Evolutionary conservation across 2,113 vertebrate species (phyloP), one percentile per base, ranked within the genome.

Genomic region (Myrmecophaga tridactyla): DNA sequence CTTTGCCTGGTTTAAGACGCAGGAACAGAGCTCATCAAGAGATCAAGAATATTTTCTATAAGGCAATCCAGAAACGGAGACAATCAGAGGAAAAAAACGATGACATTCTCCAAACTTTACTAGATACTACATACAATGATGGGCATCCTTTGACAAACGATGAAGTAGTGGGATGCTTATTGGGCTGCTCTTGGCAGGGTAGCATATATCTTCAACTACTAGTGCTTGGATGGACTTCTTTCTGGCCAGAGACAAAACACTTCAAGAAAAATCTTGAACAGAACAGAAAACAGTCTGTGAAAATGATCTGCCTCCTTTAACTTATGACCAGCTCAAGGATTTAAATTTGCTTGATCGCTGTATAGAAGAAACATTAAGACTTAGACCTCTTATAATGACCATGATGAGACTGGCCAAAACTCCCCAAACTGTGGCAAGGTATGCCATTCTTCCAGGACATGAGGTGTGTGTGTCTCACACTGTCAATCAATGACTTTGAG

Each of bases 391-490:
- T 18, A 99, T 99, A 96, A 99, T 99, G 99, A 99, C 99, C 58
- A 99, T 99, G 98, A 99, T 99, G 99, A 99, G 99, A 96, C 98
- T 99, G 99, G 99, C 99, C 81, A 99, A 75, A 97, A 99, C 99
- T n/a, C 98, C 99, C 60, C 99, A 99, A 99, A 99, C 96, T 4
- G 98, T 99, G 4, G 99, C 98, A 75, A 99, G 99, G 13, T 99
- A 99, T 94, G 99, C 97, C 96, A 99, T 99, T 97, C 99, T 99
- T 9, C 99, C 98, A 0, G 99, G 99, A 67, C 99, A 99, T 97
- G 99, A 99, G 97, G 99, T 99, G 92, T 99, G 99, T 39, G 99
- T 99, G 6, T 99, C 99, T 75, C 99, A 99, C 20, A 99, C 99
- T 3, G 99, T 99, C 82, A 99, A 99, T 97, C 99, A 99, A 14